phyloP scores from a whole-genome alignment of 2,113 vertebrate genomes.

The Marmota flaviventris region DNA sequence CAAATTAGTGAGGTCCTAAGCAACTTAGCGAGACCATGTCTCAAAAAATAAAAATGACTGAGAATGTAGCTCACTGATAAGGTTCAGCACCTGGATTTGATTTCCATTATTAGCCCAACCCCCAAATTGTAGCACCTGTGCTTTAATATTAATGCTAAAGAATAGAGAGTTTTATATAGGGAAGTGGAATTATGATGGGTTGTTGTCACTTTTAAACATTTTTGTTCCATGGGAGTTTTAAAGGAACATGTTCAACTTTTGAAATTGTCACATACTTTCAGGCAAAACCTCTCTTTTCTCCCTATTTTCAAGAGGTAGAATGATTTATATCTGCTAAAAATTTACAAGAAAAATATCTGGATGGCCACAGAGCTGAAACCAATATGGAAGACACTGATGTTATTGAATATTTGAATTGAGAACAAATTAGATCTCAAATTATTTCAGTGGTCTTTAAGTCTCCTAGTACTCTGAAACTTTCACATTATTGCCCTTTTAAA shows the following conservation, averaged over 20 bases:
- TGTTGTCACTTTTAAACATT: background rate
- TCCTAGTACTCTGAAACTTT: background rate
- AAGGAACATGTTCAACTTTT: background rate
- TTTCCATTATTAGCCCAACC: too few species aligned
- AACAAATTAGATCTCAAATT: background rate
- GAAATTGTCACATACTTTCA: background rate
- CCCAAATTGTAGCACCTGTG: background rate
- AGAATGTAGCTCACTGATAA: too few species aligned
- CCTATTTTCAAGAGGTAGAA: background rate
- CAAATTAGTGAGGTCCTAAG: too few species aligned
- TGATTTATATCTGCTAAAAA: background rate
- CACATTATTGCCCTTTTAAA: background rate
- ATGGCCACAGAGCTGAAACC: conserved; percentile 12
- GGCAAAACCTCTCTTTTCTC: background rate
- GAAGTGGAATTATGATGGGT: background rate
- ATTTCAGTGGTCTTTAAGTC: background rate
- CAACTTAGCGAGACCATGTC: too few species aligned
- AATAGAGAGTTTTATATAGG: background rate
- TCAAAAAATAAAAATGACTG: too few species aligned
- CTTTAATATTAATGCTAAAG: background rate
- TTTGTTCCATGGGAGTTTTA: background rate
- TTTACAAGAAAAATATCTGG: background rate
- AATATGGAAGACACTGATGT: background rate
- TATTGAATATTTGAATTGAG: background rate
- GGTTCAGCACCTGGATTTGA: too few species aligned